Base-by-base conservation (phyloP, 2,113 vertebrate genomes). In the Trematocara variabile region DNA sequence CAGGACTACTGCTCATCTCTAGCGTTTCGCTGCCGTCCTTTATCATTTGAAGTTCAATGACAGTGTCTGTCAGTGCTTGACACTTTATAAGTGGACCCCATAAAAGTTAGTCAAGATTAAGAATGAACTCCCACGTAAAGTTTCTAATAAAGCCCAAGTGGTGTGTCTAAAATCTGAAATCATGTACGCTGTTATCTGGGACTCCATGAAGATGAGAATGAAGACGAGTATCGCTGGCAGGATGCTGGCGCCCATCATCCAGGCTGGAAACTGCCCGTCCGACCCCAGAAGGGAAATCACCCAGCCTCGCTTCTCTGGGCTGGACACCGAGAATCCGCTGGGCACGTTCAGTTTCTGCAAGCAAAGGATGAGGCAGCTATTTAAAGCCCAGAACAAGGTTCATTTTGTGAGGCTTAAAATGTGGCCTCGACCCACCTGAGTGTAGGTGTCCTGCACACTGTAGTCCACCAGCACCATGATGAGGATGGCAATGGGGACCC, bases 151-250 rank as follows among this genome's bases (percentile, higher is more conserved):
- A 73, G 39, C 41, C 39, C 5, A 65, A 39, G 63, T 68, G 11
- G n/a, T 68, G 33, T 73, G 13, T 48, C 13, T 48, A 48, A 58
- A 33, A 14, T 65, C 16, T 25, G 75, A 41, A 48, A 63, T 3
- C 10, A 4, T 4, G 3, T 97, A 99, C 98, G 98, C 98, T 80
- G 98, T 99, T 95, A 99, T 99, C 94, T 99, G 98, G 0, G 98
- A 99, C 95, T 99, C 98, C 98, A 99, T 99, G 94, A 99, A 99
- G 94, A 99, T 98, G 53, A 99, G 98, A 86, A 99, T 99, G 92
- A 99, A 99, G 94, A 99, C 97, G 0, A 99, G 96, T 46, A 98
- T 2, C 2, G 98, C 98, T 0, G 98, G 98, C 60, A 99, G 96
- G 79, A 96, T 90, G 1, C 98, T 98, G 84, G 97, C 98, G 0